These are phyloP conservation scores for Carlito syrichta DNA, from an alignment of 2,113 vertebrate species.

Conservation along the genomic window DNA sequence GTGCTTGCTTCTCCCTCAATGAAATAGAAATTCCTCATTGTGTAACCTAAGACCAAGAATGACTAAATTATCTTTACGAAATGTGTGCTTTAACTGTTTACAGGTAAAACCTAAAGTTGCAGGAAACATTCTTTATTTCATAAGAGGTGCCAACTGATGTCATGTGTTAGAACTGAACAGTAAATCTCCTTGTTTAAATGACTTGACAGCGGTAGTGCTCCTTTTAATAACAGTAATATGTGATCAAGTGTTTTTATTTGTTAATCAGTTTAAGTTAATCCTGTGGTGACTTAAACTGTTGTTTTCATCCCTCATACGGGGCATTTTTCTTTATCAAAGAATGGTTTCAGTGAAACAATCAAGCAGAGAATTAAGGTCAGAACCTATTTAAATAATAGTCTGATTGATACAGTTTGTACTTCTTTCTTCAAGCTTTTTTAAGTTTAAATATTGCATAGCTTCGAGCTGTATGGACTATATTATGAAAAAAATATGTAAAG, in stretches of 20 bases:
- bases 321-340: slow-evolving; percentile 78
- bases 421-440: slow-evolving; percentile 76
- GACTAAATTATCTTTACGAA: slow-evolving; percentile 63
- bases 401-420: slow-evolving; percentile 78
- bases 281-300: slow-evolving; percentile 76
- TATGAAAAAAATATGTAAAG: slow-evolving; percentile 83
- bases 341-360: slow-evolving; percentile 86
- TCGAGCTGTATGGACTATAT: slow-evolving; percentile 81
- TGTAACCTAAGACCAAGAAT: slow-evolving; percentile 68
- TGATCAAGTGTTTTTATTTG: slow-evolving; percentile 71
- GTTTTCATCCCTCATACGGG: slow-evolving; percentile 77
- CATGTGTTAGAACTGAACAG: slow-evolving; percentile 66
- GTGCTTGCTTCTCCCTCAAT: slow-evolving; percentile 57
- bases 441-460: slow-evolving; percentile 81
- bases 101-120: slow-evolving; percentile 63
- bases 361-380: slow-evolving; percentile 79
- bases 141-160: slow-evolving; percentile 62
- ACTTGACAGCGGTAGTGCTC: slow-evolving; percentile 69
- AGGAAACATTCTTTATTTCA: slow-evolving; percentile 62
- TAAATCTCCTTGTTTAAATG: slow-evolving; percentile 71
- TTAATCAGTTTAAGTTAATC: slow-evolving; percentile 79
- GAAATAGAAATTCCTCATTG: slow-evolving; percentile 70
- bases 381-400: slow-evolving; percentile 77
- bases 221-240: slow-evolving; percentile 52
- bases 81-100: slow-evolving; percentile 75